Evolutionary conservation across 2,797 vertebrate species (phyloP), one percentile per base, ranked within the genome.

Genomic region (Falco rusticolus): DNA sequence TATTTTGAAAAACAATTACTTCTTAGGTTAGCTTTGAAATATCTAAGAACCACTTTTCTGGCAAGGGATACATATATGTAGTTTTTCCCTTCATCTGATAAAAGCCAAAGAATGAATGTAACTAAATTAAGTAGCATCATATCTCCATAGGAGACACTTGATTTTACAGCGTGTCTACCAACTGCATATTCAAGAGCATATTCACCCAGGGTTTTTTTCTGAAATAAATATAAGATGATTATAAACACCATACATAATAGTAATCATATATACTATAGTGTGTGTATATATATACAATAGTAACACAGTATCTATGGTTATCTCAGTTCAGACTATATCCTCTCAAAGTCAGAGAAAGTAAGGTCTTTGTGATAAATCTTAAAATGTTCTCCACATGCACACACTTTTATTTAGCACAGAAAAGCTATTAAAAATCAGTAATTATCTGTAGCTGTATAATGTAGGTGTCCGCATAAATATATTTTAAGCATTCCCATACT

Each of bases 101-200:
- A 45, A 47, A 59, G 34, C 39, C 45, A 68, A 56, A 65, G 43
- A 28, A 71, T 18, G 13, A 77, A 4, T 5, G 18, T 9, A 60
- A 84, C 24, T 8, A 9, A 48, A 43, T n/a, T 68, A 59, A 66
- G 48, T 9, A 74, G n/a, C 51, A 83, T 14, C 5, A 0, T 10
- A 21, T 59, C 8, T 59, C 43, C 31, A 12, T 19, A 31, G 0
- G 0, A 74, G 25, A 34, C 31, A 74, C 16, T 25, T 2, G 1
- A 47, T 16, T 56, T 71, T 72, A 65, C 45, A n/a, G 2, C 18
- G 25, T 33, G 41, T 76, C 31, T 18, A 26, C 14, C 50, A 31
- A 45, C 33, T 77, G 47, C 41, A 48, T 5, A 34, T 61, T 70
- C 61, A 71, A 71, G 45, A 54, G 53, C 18, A 39, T 10, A 41